phyloP scores from a whole-genome alignment of 2,797 vertebrate species.

The Lophius americanus region DNA sequence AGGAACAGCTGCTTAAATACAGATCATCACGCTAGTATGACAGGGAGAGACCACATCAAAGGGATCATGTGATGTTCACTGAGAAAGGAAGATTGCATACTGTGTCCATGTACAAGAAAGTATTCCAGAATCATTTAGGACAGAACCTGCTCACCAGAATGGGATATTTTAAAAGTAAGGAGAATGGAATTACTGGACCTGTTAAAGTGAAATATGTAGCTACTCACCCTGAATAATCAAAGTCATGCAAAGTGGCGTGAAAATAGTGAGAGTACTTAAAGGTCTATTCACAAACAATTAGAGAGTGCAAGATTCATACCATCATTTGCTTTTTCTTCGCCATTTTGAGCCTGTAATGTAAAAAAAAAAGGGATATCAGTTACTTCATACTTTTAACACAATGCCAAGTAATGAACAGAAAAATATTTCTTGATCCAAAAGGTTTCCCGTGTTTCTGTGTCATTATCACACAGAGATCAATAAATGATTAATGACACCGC shows the following conservation, averaged over 20 bases:
- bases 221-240: constrained; percentile 52
- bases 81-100: constrained; percentile 36
- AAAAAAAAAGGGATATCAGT: constrained; percentile 45
- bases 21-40: constrained; percentile 40
- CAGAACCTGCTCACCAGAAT: background rate
- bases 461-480: background rate
- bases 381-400: background rate
- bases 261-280: constrained; percentile 25
- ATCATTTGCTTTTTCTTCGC: constrained; percentile 70
- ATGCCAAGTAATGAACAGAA: background rate
- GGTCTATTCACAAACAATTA: constrained; percentile 20
- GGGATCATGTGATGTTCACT: constrained; percentile 34
- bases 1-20: constrained; percentile 62
- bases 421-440: background rate
- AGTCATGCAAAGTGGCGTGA: constrained; percentile 68
- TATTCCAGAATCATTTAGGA: constrained; percentile 15
- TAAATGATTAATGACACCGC: background rate
- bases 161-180: constrained; percentile 28
- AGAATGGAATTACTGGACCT: constrained; percentile 39
- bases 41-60: constrained; percentile 62
- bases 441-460: background rate
- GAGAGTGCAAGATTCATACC: constrained; percentile 68
- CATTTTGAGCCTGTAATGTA: constrained; percentile 73
- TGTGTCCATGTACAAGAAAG: constrained; percentile 9
- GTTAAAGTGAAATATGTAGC: constrained; percentile 29